phyloP scores from a whole-genome alignment of 2,888 invertebrate species.

The Hydrotaea diabolus region DNA sequence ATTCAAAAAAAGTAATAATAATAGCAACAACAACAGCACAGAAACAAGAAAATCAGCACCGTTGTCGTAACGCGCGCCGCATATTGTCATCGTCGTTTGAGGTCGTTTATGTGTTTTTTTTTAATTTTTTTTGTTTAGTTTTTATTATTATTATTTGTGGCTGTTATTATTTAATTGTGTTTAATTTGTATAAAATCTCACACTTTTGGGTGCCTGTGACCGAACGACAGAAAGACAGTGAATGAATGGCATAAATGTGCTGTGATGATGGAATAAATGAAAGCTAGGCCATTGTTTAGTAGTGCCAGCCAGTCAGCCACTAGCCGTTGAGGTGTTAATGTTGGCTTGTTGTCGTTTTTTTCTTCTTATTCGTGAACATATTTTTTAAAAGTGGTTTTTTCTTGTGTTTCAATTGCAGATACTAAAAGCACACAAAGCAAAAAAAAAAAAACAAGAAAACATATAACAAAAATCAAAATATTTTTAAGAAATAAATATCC shows the following conservation, averaged over 20 bases:
- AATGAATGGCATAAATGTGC: constrained; percentile 11
- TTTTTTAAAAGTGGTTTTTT: not conserved
- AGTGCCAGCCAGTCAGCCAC: not conserved
- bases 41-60: not conserved
- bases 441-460: not conserved
- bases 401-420: not conserved
- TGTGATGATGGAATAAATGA: not conserved
- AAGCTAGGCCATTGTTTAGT: not conserved
- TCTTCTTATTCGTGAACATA: too few species aligned
- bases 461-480: not conserved
- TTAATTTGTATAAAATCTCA: constrained; percentile 33
- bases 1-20: not conserved
- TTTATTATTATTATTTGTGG: constrained; percentile 16
- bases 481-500: not conserved
- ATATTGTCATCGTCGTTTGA: constrained; percentile 17
- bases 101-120: constrained; percentile 4
- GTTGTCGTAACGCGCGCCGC: not conserved
- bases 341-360: not conserved
- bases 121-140: constrained; percentile 16
- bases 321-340: not conserved
- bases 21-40: not conserved
- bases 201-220: constrained; percentile 19
- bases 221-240: not conserved
- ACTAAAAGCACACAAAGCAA: not conserved
- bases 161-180: constrained; percentile 38